Base-by-base conservation (phyloP, 2,113 vertebrate genomes). In the Pluvianellus socialis region DNA sequence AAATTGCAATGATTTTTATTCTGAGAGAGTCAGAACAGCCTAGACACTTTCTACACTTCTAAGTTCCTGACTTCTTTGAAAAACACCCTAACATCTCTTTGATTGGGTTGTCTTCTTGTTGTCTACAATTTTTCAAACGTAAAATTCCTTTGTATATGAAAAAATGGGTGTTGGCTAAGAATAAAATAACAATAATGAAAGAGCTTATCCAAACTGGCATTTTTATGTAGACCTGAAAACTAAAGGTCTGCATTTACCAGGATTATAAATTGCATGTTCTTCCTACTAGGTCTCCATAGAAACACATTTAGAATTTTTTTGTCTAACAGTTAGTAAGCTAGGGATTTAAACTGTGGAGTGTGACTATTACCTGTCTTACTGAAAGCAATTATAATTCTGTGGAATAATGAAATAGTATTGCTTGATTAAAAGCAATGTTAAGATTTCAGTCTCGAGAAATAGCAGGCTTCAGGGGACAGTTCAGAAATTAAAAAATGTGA, bases 281-380 rank as follows among this genome's bases (percentile, higher is more conserved):
- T 85, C 53, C 35, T 76, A 35, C 58, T 33, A 56, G 24, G 50
- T 96, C 71, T 94, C 95, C 92, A 94, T 88, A 79, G 96, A 95
- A 96, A 96, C 71, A 19, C 5, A 55, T 26, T 81, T 58, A 86
- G 40, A 85, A 82, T 1, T 18, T 67, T 91, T 71, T 90, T 86
- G 18, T 73, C 55, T 47, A 79, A 82, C 45, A 65, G 38, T 38
- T 76, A 77, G 47, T 61, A 91, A 84, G 24, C 12, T 45, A 79
- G 42, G n/a, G 24, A 61, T 95, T 92, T 86, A 62, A 89, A 79
- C 24, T 47, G 9, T 21, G 9, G 35, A 93, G 30, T 68, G 45
- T 65, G 65, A 76, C 52, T 68, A 81, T 35, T 77, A 61, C 10
- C 5, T 52, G 7, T 68, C 49, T 71, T 83, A 79, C 7, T 73